Base-by-base conservation (phyloP, 1,140 invertebrate species). In the Cyclargus thomasi region DNA sequence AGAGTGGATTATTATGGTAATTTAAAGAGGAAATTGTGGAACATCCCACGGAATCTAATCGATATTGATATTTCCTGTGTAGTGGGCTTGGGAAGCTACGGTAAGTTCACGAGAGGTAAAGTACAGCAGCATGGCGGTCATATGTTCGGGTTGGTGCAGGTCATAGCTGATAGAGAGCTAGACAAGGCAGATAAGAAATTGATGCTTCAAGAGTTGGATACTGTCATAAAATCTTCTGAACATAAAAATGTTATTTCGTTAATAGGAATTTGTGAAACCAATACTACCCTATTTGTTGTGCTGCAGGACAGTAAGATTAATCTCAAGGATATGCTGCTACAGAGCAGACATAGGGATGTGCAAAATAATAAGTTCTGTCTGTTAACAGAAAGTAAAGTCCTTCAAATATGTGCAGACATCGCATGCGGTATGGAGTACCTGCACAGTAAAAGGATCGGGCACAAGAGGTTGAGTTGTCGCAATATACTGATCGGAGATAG, bases 181-280 rank as follows among this genome's bases (percentile, higher is more conserved):
- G 92, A 92, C 64, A 90, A 88, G 64, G 87, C 92, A 1, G 92
- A 94, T 16, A 95, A 94, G 70, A 92, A 91, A 53, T 74, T 92
- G 8, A 95, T 97, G 92, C 79, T 97, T 16, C 92, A 94, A 59
- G 95, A 96, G 73, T 80, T 97, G 35, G 95, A 96, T 69, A 74
- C 94, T 35, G 89, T 97, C 10, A 93, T 95, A 2, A 92, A 93
- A 79, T 88, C 93, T 1, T 93, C 93, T 69, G 91, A 91, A 53
- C 94, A 96, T 82, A 92, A 93, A 17, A 94, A 96, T 86, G 85
- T 97, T 0, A 90, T 96, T 5, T 92, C 93, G 62, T 92, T 97
- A 18, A 92, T 96, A 74, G 96, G 96, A 4, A 95, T 95, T 21
- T 95, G 94, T 77, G 95, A 97, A 83, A 95, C 94, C 62, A 90